A percentile compares a stretch with the other conserved stretches of the same genome.
Evolutionary conservation across 2,888 invertebrate genomes (phyloP).

Genomic region (Netelia inedita): DNA sequence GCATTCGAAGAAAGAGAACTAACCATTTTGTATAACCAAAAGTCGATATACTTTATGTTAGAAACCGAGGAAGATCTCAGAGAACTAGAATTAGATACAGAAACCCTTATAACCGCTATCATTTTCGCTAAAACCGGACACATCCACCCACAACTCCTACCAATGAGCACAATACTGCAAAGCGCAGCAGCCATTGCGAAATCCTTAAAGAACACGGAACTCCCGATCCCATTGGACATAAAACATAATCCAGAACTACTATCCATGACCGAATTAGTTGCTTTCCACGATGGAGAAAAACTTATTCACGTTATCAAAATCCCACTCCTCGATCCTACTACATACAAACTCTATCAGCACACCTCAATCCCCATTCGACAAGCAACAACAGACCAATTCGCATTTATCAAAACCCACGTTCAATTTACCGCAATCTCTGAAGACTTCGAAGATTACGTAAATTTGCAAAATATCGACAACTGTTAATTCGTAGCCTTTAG

Average conservation of each 20-base stretch:
- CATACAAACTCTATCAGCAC: slow-evolving; percentile 20
- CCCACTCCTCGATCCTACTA: slow-evolving; percentile 3
- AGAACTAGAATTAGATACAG: slow-evolving; percentile 21
- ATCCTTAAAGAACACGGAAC: slow-evolving; percentile 31
- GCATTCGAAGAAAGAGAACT: neutral
- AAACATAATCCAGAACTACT: slow-evolving; percentile 24
- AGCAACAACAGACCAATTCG: neutral
- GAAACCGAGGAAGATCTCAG: slow-evolving; percentile 10
- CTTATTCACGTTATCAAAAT: slow-evolving; percentile 5
- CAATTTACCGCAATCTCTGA: slow-evolving; percentile 31
- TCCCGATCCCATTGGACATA: slow-evolving; percentile 10
- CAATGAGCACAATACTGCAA: neutral
- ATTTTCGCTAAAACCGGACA: slow-evolving; percentile 23
- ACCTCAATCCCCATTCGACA: slow-evolving; percentile 11
- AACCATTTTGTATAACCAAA: neutral
- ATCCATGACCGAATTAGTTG: neutral
- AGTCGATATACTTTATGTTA: neutral
- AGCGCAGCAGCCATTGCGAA: slow-evolving; percentile 31
- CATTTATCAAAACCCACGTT: slow-evolving; percentile 35
- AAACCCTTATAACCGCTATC: neutral
- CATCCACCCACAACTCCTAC: slow-evolving; percentile 14
- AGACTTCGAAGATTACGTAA: slow-evolving; percentile 39
- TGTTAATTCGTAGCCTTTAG: neutral
- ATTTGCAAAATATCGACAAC: neutral
- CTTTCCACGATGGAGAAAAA: slow-evolving; percentile 30